phyloP scores from a whole-genome alignment of 1,140 invertebrate species.

The Brachionus asplanchnoidis region DNA sequence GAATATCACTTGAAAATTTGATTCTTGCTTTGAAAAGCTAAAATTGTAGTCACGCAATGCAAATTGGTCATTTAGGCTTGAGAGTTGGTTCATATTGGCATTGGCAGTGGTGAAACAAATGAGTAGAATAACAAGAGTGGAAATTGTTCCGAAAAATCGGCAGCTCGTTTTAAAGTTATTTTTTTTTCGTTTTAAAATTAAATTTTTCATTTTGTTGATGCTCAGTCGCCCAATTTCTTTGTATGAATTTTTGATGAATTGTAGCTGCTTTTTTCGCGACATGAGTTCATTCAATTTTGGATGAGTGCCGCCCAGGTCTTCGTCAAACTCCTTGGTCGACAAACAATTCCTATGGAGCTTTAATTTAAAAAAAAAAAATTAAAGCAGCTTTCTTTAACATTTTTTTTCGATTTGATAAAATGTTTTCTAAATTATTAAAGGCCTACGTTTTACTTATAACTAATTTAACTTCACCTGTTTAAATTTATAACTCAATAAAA shows the following conservation, averaged over 20 bases:
- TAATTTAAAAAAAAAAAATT: no score
- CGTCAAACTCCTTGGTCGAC: not conserved
- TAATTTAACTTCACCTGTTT: no score
- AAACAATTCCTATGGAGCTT: no score
- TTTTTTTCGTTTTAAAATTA: not conserved
- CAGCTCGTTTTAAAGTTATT: not conserved
- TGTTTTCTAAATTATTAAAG: no score
- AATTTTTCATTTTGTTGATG: not conserved
- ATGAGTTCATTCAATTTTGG: not conserved
- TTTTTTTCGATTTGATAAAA: no score
- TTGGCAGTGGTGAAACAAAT: not conserved
- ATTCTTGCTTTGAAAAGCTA: not conserved
- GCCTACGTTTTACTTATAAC: no score
- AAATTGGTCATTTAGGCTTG: not conserved
- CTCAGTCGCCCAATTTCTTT: not conserved
- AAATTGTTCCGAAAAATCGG: not conserved
- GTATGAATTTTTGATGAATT: not conserved
- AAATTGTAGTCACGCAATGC: not conserved
- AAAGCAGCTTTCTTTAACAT: no score
- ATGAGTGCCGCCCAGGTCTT: not conserved
- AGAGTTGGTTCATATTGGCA: not conserved
- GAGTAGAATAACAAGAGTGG: not conserved
- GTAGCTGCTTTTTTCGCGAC: not conserved
- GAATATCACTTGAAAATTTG: conserved; percentile 26
- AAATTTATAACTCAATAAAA: no score